These are phyloP conservation scores for Acanthornis magna DNA, from an alignment of 2,797 vertebrate species.

Conservation along the genomic window DNA sequence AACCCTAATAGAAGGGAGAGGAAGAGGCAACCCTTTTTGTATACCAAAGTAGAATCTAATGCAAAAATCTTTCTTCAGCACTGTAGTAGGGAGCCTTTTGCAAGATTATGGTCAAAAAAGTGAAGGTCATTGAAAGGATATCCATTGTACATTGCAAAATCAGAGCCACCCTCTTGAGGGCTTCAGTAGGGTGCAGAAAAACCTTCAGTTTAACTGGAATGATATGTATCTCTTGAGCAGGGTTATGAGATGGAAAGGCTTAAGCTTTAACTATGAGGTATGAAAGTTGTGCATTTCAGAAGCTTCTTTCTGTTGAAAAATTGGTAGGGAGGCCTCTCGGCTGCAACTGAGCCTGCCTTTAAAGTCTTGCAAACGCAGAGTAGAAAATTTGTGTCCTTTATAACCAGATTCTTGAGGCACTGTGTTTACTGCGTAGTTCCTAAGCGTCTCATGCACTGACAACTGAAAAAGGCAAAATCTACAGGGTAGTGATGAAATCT, in stretches of 20 bases:
- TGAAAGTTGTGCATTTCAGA: neutral
- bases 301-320: neutral
- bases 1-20: neutral
- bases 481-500: neutral
- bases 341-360: neutral
- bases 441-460: neutral
- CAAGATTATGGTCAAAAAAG: neutral
- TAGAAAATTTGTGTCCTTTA: neutral
- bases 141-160: neutral
- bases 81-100: neutral
- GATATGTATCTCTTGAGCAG: fast-evolving
- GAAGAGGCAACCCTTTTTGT: neutral
- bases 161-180: neutral
- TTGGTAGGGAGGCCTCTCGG: neutral
- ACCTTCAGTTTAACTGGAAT: neutral
- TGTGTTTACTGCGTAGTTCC: fast-evolving
- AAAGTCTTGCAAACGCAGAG: neutral
- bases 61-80: neutral
- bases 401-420: neutral
- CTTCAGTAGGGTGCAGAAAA: neutral
- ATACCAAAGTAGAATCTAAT: neutral
- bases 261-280: neutral
- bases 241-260: neutral
- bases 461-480: neutral
- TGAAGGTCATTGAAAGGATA: neutral